Percentiles rank a stretch among this genome's conserved stretches.
phyloP scores from a whole-genome alignment of 2,797 vertebrate species.

The Psittacula derbiana region DNA sequence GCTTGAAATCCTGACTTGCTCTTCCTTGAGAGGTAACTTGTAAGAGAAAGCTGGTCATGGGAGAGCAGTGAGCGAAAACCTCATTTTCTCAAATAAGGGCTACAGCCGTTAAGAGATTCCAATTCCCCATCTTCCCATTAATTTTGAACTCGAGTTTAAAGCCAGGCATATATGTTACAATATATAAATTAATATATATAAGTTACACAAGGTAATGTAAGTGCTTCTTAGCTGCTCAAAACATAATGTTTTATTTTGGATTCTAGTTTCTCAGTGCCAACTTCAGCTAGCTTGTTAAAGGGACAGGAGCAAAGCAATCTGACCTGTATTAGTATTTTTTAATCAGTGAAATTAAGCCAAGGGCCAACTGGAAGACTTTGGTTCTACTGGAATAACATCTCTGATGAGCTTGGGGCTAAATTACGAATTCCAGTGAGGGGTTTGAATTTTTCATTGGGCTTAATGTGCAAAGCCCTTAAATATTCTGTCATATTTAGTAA shows the following conservation, averaged over 20 bases:
- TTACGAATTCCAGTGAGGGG: conserved; percentile 47
- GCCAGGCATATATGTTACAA: background rate
- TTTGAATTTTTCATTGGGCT: conserved; percentile 43
- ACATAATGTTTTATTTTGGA: background rate
- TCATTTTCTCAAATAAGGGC: background rate
- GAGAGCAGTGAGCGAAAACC: background rate
- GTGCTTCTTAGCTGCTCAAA: background rate
- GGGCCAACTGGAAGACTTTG: conserved; percentile 46
- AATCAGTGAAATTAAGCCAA: conserved; percentile 54
- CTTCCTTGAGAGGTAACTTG: background rate
- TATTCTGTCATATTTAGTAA: conserved; percentile 51
- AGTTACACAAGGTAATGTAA: background rate
- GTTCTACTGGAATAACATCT: conserved; percentile 49
- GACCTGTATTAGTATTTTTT: conserved; percentile 52
- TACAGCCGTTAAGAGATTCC: background rate
- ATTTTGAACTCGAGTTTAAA: background rate
- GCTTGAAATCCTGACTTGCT: background rate
- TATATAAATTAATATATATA: background rate
- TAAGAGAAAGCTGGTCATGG: background rate
- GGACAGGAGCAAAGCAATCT: conserved; percentile 33
- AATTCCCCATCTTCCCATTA: background rate
- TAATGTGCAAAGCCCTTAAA: conserved; percentile 57
- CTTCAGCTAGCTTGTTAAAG: background rate
- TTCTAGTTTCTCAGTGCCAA: background rate
- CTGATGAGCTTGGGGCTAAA: conserved; percentile 49